Base-by-base conservation (phyloP, 2,113 vertebrate genomes). In the Caranx ignobilis region DNA sequence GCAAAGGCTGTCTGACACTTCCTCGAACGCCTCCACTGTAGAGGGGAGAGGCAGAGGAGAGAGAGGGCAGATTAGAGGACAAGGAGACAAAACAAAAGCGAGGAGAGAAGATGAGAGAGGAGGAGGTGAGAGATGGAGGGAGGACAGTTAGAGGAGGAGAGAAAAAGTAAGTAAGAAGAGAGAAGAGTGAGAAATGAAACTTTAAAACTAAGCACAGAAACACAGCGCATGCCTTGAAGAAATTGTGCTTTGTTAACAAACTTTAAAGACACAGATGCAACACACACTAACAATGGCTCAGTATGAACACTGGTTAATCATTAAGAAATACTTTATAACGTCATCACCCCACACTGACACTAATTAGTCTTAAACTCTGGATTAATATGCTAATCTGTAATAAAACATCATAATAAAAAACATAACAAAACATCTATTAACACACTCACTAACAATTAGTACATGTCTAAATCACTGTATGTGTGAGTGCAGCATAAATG, bases 21-120 rank as follows among this genome's bases (percentile, higher is more conserved):
- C 97, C 85, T 97, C 97, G 2, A 99, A 99, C 0, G 97, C 96
- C 88, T 99, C 98, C 90, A 99, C 98, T 99, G 94, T 0, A 34
- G 39, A 70, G 37, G 66, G 55, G 34, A 80, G 45, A 66, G 34
- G 11, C 41, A 16, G 43, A 62, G n/a, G 52, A 86, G 26, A 69
- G 37, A 86, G 26, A 69, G 37, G 21, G 11, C 48, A 68, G 12
- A 68, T 26, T 3, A 16, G 50, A 71, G 48, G 67, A 62, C 43
- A 52, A 47, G 41, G 60, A 80, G 21, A 39, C 10, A 48, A 74
- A 55, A 59, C 65, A 65, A 34, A 72, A 37, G 57, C 6, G 18
- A 62, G 34, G 18, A 60, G 52, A 70, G 60, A 31, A 59, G 59
- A 72, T 12, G 5, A 78, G 75, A 78, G 16, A 52, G 31, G 61